A percentile compares a stretch with the other conserved stretches of the same genome.
phyloP scores from a whole-genome alignment of 1,140 invertebrate genomes.

The Leptinotarsa defecta region DNA sequence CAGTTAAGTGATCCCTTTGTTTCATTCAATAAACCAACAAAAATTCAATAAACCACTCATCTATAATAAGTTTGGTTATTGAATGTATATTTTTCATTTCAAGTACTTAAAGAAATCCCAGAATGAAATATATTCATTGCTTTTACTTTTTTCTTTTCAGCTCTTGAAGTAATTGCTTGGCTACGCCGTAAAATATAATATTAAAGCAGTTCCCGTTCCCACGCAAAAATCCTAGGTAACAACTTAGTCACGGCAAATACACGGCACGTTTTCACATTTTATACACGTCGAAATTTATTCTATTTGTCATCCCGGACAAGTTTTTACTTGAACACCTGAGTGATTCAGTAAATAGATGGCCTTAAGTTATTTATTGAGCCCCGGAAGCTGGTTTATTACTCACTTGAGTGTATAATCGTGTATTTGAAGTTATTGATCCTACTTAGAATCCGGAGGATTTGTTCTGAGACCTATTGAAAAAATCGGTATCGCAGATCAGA shows the following conservation, averaged over 20 bases:
- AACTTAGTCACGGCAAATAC: constrained; percentile 5
- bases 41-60: too few relatives aligned
- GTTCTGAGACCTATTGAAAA: too few relatives aligned
- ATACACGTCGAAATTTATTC: neutral
- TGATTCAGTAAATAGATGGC: constrained; percentile 1
- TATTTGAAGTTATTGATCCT: too few relatives aligned
- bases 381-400: neutral
- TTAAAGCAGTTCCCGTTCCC: constrained; percentile 5
- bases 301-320: neutral
- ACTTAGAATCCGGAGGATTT: too few relatives aligned
- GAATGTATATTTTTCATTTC: too few relatives aligned
- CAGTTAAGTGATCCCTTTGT: too few relatives aligned
- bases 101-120: too few relatives aligned
- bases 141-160: neutral
- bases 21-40: too few relatives aligned
- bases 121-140: neutral
- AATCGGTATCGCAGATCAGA: too few relatives aligned
- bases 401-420: constrained; percentile 1
- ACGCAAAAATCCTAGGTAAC: constrained; percentile 8
- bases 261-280: neutral
- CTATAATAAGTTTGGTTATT: too few relatives aligned
- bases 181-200: neutral
- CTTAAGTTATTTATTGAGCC: neutral
- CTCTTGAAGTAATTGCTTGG: neutral
- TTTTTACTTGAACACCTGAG: constrained; percentile 1